Evolutionary conservation across 2,888 invertebrate species (phyloP).

Genomic region (Orchesella flavescens): DNA sequence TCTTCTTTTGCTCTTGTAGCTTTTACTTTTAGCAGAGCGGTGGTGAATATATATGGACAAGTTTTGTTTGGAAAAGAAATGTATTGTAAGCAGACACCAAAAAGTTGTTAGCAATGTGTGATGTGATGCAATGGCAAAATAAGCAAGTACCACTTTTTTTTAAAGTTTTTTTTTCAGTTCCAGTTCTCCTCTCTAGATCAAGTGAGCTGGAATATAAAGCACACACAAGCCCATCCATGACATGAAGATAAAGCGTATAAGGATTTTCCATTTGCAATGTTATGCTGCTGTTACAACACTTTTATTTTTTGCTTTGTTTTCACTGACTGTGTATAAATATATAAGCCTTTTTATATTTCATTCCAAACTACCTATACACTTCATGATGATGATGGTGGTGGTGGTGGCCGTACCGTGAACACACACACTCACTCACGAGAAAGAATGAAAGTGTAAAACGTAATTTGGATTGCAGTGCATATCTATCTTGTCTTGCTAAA

Average conservation of each 20-base stretch:
- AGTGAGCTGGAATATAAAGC: not conserved
- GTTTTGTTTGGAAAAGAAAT: too few species aligned
- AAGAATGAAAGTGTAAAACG: slow-evolving; percentile 24
- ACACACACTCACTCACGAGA: not conserved
- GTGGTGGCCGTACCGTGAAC: not conserved
- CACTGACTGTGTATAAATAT: not conserved
- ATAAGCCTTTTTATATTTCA: slow-evolving; percentile 27
- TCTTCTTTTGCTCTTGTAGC: slow-evolving; percentile 12
- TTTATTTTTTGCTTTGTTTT: slow-evolving; percentile 28
- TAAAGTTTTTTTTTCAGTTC: slow-evolving; percentile 20
- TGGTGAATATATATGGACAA: not conserved
- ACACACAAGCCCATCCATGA: not conserved
- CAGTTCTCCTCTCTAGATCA: slow-evolving; percentile 10
- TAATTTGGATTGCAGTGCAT: not conserved
- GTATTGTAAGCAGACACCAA: too few species aligned
- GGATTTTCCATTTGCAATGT: not conserved
- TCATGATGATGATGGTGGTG: not conserved
- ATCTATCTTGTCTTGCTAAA: not conserved
- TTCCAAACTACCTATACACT: slow-evolving; percentile 14
- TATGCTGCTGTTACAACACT: not conserved
- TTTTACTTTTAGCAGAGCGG: not conserved
- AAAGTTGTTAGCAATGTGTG: not conserved
- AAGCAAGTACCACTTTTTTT: slow-evolving; percentile 12
- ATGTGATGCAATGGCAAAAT: slow-evolving; percentile 35
- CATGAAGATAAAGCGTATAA: not conserved